Evolutionary conservation across 1,140 invertebrate species (phyloP).

Genomic region (Drosophila tsacasi): DNA sequence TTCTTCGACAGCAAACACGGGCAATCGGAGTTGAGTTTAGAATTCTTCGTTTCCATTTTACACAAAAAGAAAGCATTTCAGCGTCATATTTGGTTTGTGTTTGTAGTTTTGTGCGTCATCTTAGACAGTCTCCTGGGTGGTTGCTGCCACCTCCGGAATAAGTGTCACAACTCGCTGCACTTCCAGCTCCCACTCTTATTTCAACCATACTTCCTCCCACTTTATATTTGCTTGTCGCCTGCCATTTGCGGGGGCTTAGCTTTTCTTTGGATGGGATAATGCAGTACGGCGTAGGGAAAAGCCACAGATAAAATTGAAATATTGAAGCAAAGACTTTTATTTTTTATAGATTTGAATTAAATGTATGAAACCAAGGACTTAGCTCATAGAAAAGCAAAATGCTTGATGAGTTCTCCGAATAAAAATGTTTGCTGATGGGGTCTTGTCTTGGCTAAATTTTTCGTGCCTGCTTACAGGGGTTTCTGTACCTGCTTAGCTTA

Average conservation of each 20-base stretch:
- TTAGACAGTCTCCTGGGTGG: conserved; percentile 3
- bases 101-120: conserved; percentile 3
- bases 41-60: background rate
- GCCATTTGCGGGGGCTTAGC: conserved; percentile 6
- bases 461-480: background rate
- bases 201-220: background rate
- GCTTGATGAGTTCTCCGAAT: background rate
- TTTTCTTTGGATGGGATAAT: background rate
- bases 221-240: background rate
- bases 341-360: background rate
- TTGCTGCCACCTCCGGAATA: background rate
- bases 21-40: background rate
- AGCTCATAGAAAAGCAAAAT: no score
- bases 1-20: background rate
- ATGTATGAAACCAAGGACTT: no score
- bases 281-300: no score
- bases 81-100: conserved; percentile 2
- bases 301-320: background rate
- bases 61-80: background rate
- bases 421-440: background rate
- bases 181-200: background rate
- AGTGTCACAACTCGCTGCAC: background rate
- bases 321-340: background rate
- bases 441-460: conserved; percentile 13
- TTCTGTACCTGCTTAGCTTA: conserved; percentile 32